A percentile compares a stretch with the other conserved stretches of the same genome.
phyloP scores from a whole-genome alignment of 2,888 invertebrate species.

The Chouioia cunea region DNA sequence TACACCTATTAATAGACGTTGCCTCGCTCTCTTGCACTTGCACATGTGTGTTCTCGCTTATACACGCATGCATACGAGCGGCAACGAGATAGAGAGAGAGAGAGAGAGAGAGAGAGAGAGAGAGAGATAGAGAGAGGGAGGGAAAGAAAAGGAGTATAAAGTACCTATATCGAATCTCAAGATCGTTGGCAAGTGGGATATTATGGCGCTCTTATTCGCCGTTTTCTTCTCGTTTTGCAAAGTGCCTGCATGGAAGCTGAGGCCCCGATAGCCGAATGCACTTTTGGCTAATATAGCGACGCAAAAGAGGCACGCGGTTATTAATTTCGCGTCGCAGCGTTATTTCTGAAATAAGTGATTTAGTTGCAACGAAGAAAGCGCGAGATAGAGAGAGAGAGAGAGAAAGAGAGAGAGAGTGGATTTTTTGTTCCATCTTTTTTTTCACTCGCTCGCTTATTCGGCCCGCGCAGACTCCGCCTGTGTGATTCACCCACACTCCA shows the following conservation, averaged over 20 bases:
- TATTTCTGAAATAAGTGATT: slow-evolving; percentile 67
- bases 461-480: background rate
- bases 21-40: no score
- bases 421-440: slow-evolving; percentile 1
- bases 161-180: slow-evolving; percentile 53
- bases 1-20: no score
- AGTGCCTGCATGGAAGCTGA: background rate
- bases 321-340: slow-evolving; percentile 61
- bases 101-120: no score
- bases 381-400: slow-evolving; percentile 48
- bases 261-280: slow-evolving; percentile 20
- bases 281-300: slow-evolving; percentile 45
- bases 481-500: slow-evolving; percentile 66
- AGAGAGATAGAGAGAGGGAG: no score
- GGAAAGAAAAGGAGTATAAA: no score
- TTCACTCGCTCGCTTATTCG: slow-evolving; percentile 13
- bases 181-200: slow-evolving; percentile 51
- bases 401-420: background rate
- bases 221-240: slow-evolving; percentile 33
- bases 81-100: no score
- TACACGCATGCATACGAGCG: no score
- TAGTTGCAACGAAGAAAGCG: no score
- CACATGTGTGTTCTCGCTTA: no score
- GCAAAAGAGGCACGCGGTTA: slow-evolving; percentile 56
- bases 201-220: slow-evolving; percentile 47